Percentiles rank a stretch among this genome's conserved stretches.
These are phyloP conservation scores for Adelognathus sp. DNA, from an alignment of 2,888 invertebrate genomes.

Conservation along the genomic window DNA sequence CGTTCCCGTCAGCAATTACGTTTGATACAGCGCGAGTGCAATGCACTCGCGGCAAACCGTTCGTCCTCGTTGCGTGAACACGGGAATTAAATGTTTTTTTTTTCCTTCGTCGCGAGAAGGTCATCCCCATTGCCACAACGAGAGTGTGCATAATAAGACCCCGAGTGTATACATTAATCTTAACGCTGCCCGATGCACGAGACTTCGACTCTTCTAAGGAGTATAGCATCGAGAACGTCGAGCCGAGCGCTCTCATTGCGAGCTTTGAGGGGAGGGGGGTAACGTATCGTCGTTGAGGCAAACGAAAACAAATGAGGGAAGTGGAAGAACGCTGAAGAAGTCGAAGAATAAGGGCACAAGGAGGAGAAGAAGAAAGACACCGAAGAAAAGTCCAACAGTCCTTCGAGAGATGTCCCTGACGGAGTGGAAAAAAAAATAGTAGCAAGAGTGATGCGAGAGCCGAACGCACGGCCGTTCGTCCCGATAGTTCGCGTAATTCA, in stretches of 20 bases:
- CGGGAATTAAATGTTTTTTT: constrained; percentile 3
- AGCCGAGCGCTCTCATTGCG: constrained; percentile 17
- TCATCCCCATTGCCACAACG: constrained; percentile 16
- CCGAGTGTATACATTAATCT: too few relatives aligned
- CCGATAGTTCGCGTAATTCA: constrained; percentile 15
- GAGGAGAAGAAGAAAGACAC: background rate
- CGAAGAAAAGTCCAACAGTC: background rate
- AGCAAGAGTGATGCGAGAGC: constrained; percentile 7
- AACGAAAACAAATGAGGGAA: constrained; percentile 52
- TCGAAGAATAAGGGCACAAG: constrained; percentile 10
- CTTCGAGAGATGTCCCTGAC: background rate
- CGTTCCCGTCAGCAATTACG: background rate
- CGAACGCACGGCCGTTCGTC: background rate
- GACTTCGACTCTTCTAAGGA: too few relatives aligned
- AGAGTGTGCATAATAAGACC: too few relatives aligned
- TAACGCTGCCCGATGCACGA: too few relatives aligned
- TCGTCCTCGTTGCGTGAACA: constrained; percentile 22
- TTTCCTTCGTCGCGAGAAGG: constrained; percentile 41
- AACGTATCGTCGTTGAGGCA: background rate
- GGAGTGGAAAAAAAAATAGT: background rate
- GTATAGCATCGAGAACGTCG: constrained; percentile 22
- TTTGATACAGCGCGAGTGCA: constrained; percentile 4
- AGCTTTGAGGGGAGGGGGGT: background rate
- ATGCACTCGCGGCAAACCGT: background rate
- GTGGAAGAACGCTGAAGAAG: constrained; percentile 19